Base-by-base conservation (phyloP, 2,797 vertebrate species). In the Anguilla megastoma region DNA sequence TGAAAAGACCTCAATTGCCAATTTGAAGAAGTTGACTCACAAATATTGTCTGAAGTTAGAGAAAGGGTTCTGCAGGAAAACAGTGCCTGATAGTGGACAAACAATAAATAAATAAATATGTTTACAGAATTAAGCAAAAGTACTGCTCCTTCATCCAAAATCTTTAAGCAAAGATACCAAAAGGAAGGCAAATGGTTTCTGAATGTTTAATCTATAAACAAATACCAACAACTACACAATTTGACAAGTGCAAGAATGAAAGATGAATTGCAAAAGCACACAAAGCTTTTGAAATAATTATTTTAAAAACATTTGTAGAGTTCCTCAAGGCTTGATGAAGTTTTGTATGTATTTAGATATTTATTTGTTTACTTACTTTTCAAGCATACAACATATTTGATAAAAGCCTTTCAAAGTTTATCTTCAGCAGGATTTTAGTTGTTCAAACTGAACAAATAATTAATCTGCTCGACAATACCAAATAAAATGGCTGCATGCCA, bases 401-500 rank as follows among this genome's bases (percentile, higher is more conserved):
- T 54, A 54, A 54, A 54, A 54, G 41, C 88, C 86, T 91, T 88
- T 91, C 88, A 88, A 89, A 85, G 58, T 89, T 89, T 89, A 90
- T 89, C 88, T 89, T 87, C 80, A 45, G 86, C 84, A 80, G 87
- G 86, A 89, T 89, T 88, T 87, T 89, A 90, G 74, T 87, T 85
- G 89, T 88, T 90, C 88, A 85, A 89, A 82, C 84, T 79, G 88
- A 92, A 93, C 91, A 90, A 91, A 89, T 89, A 88, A 82, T 85
- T 83, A 50, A 86, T 87, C 90, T 91, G 90, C 91, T 88, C 90
- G 85, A 56, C 88, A 86, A 91, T 90, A 92, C 92, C 91, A 91
- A 93, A 90, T 88, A 91, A 89, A 90, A 86, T 90, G 92, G 91
- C 90, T 91, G 88, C 89, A 90, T 91, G 92, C 91, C 90, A 90